Percentiles rank a stretch among this genome's conserved stretches.
phyloP scores from a whole-genome alignment of 2,113 vertebrate genomes.

The Crotophaga sulcirostris region DNA sequence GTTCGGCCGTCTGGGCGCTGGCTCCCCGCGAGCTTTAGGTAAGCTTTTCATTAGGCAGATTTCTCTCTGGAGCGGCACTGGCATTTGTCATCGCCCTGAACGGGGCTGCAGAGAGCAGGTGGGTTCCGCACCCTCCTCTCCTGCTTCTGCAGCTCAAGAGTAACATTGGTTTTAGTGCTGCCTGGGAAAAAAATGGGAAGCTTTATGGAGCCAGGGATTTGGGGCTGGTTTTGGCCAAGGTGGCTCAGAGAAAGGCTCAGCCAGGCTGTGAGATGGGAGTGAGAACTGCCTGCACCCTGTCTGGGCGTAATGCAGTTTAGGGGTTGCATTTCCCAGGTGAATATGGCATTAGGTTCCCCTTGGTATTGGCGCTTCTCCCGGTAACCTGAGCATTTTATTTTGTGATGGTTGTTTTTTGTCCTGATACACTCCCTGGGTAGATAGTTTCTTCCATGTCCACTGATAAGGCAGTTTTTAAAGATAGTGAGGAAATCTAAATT shows the following conservation, averaged over 20 bases:
- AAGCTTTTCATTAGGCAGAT: constrained; percentile 15
- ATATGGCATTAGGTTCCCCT: background rate
- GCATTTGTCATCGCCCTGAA: background rate
- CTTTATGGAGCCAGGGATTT: background rate
- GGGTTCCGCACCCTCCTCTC: background rate
- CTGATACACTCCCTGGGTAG: accelerated
- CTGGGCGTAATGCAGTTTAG: accelerated
- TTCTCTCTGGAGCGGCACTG: background rate
- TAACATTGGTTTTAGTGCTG: accelerated
- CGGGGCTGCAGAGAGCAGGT: background rate
- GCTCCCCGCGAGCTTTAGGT: background rate
- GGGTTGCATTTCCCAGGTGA: background rate
- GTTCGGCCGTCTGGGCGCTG: accelerated
- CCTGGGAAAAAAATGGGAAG: background rate
- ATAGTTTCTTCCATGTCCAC: background rate
- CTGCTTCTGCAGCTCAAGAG: background rate
- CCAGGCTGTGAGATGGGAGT: background rate
- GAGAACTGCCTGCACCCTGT: background rate
- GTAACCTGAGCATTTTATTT: background rate
- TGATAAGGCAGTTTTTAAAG: background rate
- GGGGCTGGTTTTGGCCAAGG: background rate
- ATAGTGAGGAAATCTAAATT: background rate
- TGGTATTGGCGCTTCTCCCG: accelerated
- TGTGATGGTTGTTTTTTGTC: background rate
- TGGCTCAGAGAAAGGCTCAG: background rate